Evolutionary conservation across 2,113 vertebrate genomes (phyloP).

Genomic region (Stictonetta naevosa): DNA sequence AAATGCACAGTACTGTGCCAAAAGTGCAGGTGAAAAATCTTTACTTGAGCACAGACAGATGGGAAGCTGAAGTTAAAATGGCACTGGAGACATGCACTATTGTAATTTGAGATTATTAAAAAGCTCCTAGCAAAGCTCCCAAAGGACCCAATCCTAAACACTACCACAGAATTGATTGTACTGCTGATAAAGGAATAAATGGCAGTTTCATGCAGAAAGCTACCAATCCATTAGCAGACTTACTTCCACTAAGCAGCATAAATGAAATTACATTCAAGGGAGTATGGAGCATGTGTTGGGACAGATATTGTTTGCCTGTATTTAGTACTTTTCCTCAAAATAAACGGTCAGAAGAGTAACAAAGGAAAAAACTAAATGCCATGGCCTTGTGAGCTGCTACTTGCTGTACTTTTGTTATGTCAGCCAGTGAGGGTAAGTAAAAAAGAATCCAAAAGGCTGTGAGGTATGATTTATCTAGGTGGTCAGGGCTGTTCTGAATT

Average conservation of each 20-base stretch:
- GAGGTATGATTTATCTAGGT: not conserved
- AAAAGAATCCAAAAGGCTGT: not conserved
- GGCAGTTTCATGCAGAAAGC: not conserved
- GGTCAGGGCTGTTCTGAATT: not conserved
- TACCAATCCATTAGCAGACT: not conserved
- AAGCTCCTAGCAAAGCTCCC: conserved; percentile 25
- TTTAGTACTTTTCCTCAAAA: not conserved
- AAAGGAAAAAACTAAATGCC: not conserved
- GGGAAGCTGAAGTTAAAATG: conserved; percentile 23
- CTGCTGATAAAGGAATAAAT: not conserved
- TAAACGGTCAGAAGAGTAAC: not conserved
- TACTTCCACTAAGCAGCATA: not conserved
- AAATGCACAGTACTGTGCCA: not conserved
- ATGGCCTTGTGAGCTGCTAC: not conserved
- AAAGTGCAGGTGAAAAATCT: conserved; percentile 59
- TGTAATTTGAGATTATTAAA: conserved; percentile 61
- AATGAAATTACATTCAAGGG: not conserved
- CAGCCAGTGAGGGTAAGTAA: not conserved
- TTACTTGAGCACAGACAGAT: conserved; percentile 54
- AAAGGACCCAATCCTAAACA: not conserved
- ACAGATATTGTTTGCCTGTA: not conserved
- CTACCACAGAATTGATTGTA: not conserved
- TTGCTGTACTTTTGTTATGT: not conserved
- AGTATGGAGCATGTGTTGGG: not conserved
- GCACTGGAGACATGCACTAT: not conserved